Base-by-base conservation (phyloP, 1,140 invertebrate genomes). In the Araneus ventricosus region DNA sequence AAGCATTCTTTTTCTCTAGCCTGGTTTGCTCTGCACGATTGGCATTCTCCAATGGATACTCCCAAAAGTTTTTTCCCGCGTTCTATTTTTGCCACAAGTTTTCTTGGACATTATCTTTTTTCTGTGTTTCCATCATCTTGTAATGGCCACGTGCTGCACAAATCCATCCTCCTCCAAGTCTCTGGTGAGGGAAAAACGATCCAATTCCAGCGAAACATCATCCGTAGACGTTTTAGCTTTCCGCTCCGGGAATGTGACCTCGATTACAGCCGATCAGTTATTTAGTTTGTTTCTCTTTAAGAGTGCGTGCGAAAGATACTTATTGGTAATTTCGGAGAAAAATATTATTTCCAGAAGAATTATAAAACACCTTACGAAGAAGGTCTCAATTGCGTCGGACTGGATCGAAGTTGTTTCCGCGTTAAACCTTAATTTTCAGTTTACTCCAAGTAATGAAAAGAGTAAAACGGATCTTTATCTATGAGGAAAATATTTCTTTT, bases 151-250 rank as follows among this genome's bases (percentile, higher is more conserved):
- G 34, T 75, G 70, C 70, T 20, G 14, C 30, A 75, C 70, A 75
- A 75, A 75, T 75, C 34, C 34, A 75, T 75, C 70, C 70, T 75
- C 30, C 27, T 30, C 27, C 63, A 70, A 70, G 10, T 70, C 70
- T 75, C 70, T 30, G 3, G 70, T 37, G 70, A 34, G 30, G 70
- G 34, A 75, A 37, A 75, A 75, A 75, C 70, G 70, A 75, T 75
- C 70, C 70, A 75, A 75, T 75, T 75, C 30, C 70, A 34, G 20
- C 14, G 30, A 75, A 75, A 75, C 70, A 75, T 75, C 67, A 75
- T 75, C 70, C 17, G 17, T 75, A 75, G 70, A 75, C 70, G 30
- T 75, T 75, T 75, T 37, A 75, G 70, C 70, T 75, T 75, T 75
- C 30, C 17, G 70, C 70, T 75, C 30, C 30, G 30, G 70, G 70